These are phyloP conservation scores for Sisor rabdophorus DNA, from an alignment of 2,113 vertebrate genomes.

Conservation along the genomic window DNA sequence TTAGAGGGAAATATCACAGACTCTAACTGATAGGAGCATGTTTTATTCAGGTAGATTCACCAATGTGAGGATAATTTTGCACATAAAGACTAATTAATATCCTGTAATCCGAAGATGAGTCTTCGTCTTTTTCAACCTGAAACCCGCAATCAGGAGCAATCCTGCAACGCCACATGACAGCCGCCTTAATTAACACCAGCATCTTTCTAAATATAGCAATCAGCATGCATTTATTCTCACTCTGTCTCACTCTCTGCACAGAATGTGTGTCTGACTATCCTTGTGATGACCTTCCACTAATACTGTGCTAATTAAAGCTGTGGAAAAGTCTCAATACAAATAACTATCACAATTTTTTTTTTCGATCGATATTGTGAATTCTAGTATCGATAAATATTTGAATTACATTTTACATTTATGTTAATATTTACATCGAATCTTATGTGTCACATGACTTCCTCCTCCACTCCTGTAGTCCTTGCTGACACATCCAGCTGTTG, in stretches of 20 bases:
- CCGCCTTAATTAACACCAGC: slow-evolving; percentile 29
- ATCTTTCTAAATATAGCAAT: slow-evolving; percentile 20
- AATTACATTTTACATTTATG: no score
- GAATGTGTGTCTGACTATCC: not conserved
- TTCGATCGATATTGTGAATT: no score
- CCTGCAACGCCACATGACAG: not conserved
- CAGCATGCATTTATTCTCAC: not conserved
- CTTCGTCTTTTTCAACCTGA: not conserved
- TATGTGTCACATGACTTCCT: no score
- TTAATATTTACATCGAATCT: no score
- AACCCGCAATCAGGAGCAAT: slow-evolving; percentile 14
- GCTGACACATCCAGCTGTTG: no score
- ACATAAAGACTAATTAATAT: slow-evolving; percentile 20
- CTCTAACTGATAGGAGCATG: not conserved
- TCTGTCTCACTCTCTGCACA: not conserved
- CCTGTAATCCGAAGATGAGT: slow-evolving; percentile 24
- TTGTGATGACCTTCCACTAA: not conserved
- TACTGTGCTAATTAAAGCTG: no score
- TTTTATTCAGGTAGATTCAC: not conserved
- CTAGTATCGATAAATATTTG: no score
- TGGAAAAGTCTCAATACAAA: no score
- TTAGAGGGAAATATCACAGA: not conserved
- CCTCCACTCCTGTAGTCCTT: no score
- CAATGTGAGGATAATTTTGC: not conserved
- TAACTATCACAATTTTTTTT: no score